A percentile compares a stretch with the other conserved stretches of the same genome.
Evolutionary conservation across 2,113 vertebrate species (phyloP).

Genomic region (Bos indicus): DNA sequence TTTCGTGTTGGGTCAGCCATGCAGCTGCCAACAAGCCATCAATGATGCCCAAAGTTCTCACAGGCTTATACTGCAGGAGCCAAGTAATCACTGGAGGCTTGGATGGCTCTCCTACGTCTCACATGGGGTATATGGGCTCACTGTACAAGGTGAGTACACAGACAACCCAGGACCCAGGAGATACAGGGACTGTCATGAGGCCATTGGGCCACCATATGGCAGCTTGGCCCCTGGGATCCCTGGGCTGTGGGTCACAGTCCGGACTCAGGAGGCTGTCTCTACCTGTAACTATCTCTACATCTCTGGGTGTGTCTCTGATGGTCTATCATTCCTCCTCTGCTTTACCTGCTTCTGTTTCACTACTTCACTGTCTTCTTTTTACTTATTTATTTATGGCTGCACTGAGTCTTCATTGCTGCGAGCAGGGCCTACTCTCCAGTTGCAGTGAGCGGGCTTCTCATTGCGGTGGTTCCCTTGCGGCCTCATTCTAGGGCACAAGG

Average conservation of each 20-base stretch:
- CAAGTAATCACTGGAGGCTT: not conserved
- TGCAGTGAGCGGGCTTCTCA: not conserved
- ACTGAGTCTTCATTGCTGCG: not conserved
- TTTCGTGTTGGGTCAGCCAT: not conserved
- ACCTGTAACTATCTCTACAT: accelerated
- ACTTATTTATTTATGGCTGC: not conserved
- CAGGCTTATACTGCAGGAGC: not conserved
- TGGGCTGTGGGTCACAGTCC: not conserved
- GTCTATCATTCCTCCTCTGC: not conserved
- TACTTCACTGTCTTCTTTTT: not conserved
- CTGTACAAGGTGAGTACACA: not conserved
- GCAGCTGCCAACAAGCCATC: not conserved
- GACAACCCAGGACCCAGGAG: not conserved
- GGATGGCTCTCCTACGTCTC: not conserved
- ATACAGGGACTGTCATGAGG: not conserved
- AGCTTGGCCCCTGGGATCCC: not conserved
- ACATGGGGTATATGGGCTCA: accelerated
- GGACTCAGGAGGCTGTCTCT: not conserved
- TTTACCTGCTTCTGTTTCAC: not conserved
- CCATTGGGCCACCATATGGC: accelerated
- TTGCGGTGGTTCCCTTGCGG: accelerated
- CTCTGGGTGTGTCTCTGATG: not conserved
- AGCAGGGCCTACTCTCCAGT: not conserved
- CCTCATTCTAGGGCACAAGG: not conserved
- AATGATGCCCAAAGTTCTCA: not conserved